Conservation (phyloP, 2,797 vertebrate species). For the Notoglanidium macrostoma region DNA sequence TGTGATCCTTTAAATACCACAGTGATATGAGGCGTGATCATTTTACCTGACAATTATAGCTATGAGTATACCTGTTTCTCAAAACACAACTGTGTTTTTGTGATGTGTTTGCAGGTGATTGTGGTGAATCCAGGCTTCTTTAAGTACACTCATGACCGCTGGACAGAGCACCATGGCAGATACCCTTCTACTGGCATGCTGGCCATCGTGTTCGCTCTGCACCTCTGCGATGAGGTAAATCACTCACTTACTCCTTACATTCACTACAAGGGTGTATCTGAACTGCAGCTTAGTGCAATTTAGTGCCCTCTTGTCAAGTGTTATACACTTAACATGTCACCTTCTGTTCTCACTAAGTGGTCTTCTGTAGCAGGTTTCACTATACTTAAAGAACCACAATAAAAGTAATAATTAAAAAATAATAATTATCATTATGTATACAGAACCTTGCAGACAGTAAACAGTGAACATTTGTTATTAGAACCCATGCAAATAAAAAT, state of each 20-base stretch:
- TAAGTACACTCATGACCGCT: conserved; percentile 78
- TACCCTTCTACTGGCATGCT: conserved; percentile 82
- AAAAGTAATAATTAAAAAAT: background rate
- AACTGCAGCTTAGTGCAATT: background rate
- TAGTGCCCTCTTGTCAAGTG: too few species aligned
- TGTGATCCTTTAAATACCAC: background rate
- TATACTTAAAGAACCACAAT: background rate
- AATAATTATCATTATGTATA: background rate
- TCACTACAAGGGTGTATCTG: background rate
- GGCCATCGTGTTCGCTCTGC: conserved; percentile 80
- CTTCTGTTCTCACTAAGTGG: too few species aligned
- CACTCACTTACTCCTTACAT: background rate
- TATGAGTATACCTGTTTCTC: background rate
- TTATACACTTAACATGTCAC: too few species aligned
- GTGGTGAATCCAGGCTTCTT: conserved; percentile 81
- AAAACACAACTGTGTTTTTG: background rate
- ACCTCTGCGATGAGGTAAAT: conserved; percentile 77
- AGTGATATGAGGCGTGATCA: background rate
- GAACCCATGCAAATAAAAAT: background rate
- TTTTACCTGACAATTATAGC: background rate
- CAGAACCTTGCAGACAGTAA: background rate
- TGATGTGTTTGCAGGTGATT: conserved; percentile 67
- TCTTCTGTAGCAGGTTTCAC: too few species aligned
- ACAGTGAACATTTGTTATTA: background rate
- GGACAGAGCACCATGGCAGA: conserved; percentile 71